phyloP scores from a whole-genome alignment of 2,888 invertebrate species.

The Hermaeophaga mercurialis region DNA sequence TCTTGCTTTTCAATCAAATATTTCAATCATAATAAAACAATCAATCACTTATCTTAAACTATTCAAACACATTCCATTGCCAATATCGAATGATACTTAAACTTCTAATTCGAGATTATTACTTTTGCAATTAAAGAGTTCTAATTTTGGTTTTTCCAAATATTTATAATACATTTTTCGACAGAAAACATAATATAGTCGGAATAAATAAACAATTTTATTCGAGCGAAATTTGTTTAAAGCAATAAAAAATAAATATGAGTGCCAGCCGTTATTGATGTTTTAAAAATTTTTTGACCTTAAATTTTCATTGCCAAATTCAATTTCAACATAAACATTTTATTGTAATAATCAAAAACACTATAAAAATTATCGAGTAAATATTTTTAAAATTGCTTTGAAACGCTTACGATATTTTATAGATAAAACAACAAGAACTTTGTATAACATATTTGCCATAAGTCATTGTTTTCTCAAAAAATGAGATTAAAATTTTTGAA shows the following conservation, averaged over 20 bases:
- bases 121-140: not conserved
- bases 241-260: not conserved
- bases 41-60: not conserved
- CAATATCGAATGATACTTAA: not conserved
- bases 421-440: too few species aligned
- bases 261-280: not conserved
- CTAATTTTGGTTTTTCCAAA: not conserved
- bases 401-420: too few species aligned
- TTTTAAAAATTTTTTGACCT: not conserved
- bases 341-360: not conserved
- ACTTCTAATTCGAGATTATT: not conserved
- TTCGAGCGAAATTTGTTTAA: not conserved
- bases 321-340: not conserved
- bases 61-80: too few species aligned
- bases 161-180: not conserved
- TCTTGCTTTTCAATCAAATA: not conserved
- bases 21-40: not conserved
- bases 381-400: not conserved
- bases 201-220: constrained; percentile 3
- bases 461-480: too few species aligned
- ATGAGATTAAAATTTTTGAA: too few species aligned
- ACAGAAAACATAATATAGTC: not conserved
- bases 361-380: too few species aligned
- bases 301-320: not conserved
- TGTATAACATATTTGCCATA: too few species aligned